A percentile compares a stretch with the other conserved stretches of the same genome.
These are phyloP conservation scores for Embidobia sp. DNA, from an alignment of 2,888 invertebrate genomes.

Conservation along the genomic window DNA sequence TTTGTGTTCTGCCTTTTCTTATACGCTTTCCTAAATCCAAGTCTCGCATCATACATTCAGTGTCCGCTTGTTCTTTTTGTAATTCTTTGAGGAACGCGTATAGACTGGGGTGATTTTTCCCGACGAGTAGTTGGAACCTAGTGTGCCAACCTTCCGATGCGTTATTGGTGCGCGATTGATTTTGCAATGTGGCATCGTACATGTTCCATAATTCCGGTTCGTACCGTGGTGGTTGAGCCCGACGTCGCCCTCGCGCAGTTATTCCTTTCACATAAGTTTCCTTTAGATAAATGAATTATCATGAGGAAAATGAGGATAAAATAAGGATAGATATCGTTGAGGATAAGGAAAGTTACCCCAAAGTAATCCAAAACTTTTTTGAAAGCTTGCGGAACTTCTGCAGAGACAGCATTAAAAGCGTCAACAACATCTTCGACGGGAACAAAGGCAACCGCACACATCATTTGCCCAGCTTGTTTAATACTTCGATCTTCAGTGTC, in stretches of 20 bases:
- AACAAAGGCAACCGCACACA: conserved; percentile 8
- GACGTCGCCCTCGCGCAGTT: conserved; percentile 6
- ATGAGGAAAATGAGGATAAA: no score
- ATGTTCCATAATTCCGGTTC: conserved; percentile 9
- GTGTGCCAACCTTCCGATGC: conserved; percentile 13
- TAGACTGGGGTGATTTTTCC: conserved; percentile 9
- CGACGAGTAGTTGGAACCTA: conserved; percentile 12
- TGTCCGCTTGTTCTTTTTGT: conserved; percentile 8
- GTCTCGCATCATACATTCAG: conserved; percentile 11
- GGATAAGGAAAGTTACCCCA: no score
- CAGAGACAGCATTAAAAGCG: no score
- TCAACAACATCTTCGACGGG: neutral
- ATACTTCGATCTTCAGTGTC: neutral
- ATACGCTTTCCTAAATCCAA: conserved; percentile 16
- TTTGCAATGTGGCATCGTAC: conserved; percentile 1
- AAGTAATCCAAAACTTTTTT: conserved; percentile 13
- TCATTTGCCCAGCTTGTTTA: conserved; percentile 6
- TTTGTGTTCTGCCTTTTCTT: conserved; percentile 11
- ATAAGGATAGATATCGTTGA: no score
- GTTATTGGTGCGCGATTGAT: conserved; percentile 4
- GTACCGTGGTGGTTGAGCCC: neutral
- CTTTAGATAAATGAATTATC: neutral
- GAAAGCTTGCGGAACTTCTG: conserved; percentile 5
- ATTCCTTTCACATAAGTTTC: neutral
- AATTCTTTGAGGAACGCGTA: conserved; percentile 12